phyloP scores from a whole-genome alignment of 2,888 invertebrate species.

The Cheilosia impressa region DNA sequence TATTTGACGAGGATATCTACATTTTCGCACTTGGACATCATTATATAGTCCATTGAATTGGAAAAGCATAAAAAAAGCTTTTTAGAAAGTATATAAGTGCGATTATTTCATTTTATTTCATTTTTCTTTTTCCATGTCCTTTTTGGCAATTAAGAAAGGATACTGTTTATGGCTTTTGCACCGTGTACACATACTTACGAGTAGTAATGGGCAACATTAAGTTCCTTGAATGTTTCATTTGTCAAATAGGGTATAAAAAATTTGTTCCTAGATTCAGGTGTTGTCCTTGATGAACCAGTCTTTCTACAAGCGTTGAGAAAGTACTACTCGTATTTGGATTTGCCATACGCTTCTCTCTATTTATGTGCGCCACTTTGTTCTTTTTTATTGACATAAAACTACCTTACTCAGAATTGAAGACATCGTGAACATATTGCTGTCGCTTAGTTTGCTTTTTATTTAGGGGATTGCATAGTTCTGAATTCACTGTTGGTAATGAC shows the following conservation, averaged over 20 bases:
- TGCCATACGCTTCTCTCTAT: neutral
- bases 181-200: slow-evolving; percentile 23
- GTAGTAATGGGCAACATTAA: slow-evolving; percentile 43
- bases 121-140: slow-evolving; percentile 22
- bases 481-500: neutral
- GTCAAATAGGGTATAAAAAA: slow-evolving; percentile 13
- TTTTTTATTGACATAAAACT: neutral
- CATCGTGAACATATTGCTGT: neutral
- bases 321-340: neutral
- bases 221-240: slow-evolving; percentile 44
- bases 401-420: neutral
- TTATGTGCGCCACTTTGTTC: neutral
- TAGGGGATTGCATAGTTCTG: neutral
- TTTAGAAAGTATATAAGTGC: slow-evolving; percentile 35
- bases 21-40: slow-evolving; percentile 46
- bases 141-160: slow-evolving; percentile 7
- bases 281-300: slow-evolving; percentile 8
- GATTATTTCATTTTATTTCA: no score
- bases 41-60: slow-evolving; percentile 43
- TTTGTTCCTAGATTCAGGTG: slow-evolving; percentile 25
- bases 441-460: neutral
- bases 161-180: neutral
- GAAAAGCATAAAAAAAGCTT: slow-evolving; percentile 53
- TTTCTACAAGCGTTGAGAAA: neutral
- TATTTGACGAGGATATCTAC: slow-evolving; percentile 33